Percentiles rank a stretch among this genome's conserved stretches.
Evolutionary conservation across 2,888 invertebrate species (phyloP).

Genomic region (Amaurobius ferox): DNA sequence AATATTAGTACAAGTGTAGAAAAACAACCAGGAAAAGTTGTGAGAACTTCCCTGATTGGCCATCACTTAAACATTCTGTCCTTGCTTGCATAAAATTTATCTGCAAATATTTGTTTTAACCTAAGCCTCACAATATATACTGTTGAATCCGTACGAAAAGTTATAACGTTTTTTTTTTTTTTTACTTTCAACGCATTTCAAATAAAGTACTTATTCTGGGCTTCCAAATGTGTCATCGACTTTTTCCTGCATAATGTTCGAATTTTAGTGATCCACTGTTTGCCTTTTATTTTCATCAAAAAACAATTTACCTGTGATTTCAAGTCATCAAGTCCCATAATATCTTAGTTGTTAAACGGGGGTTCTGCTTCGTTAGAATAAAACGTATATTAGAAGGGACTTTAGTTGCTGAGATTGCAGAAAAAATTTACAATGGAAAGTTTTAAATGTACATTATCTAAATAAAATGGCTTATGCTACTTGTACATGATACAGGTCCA

Average conservation of each 20-base stretch:
- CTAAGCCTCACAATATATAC: too few relatives aligned
- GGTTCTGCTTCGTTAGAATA: neutral
- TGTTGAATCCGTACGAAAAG: too few relatives aligned
- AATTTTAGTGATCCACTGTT: neutral
- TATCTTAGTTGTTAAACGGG: neutral
- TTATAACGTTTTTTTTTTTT: too few relatives aligned
- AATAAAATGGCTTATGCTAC: neutral
- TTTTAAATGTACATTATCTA: neutral
- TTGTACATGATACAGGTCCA: too few relatives aligned
- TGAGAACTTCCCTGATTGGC: too few relatives aligned
- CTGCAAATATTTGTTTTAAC: too few relatives aligned
- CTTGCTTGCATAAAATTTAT: too few relatives aligned
- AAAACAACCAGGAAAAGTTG: too few relatives aligned
- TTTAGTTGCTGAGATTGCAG: neutral
- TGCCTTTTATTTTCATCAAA: neutral
- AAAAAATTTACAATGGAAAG: neutral
- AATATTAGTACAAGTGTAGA: too few relatives aligned
- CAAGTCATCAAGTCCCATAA: neutral
- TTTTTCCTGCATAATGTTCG: neutral
- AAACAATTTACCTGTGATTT: neutral
- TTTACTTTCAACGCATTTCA: neutral
- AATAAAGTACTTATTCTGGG: neutral
- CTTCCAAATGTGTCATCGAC: neutral
- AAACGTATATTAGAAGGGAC: neutral
- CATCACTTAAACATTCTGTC: too few relatives aligned